Base-by-base conservation (phyloP, 2,797 vertebrate species). In the Anabas testudineus region DNA sequence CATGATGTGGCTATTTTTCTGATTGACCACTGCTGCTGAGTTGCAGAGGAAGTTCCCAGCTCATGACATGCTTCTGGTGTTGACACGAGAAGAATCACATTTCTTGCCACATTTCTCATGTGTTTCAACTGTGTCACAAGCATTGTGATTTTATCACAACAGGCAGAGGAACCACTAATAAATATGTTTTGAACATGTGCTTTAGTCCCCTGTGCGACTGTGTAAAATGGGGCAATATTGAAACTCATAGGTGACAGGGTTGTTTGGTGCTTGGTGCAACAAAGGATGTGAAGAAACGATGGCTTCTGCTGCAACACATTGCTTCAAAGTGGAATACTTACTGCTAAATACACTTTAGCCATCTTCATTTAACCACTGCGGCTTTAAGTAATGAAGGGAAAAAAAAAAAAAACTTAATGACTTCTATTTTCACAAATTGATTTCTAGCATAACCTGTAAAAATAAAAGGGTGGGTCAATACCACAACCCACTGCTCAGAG, bases 231-330 rank as follows among this genome's bases (percentile, higher is more conserved):
- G 28, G 5, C 28, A 30, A 30, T 1, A 30, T 30, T 28, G 30
- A 30, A 30, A 30, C 28, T 28, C 28, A 7, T 28, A 30, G 34
- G 34, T 36, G 3, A 36, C 4, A 10, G 34, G 34, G 0, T 81
- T 30, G 6, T 57, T 1, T 64, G 43, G 87, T 91, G 88, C 83
- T 90, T 91, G 85, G 88, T 91, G 91, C 81, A 87, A 91, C 90
- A 85, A 30, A 81, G 71, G 75, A 84, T 47, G 30, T 87, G 75
- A 73, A 46, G 71, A 75, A 84, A 85, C 34, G 5, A 1, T 1
- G 45, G 46, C 4, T 21, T 52, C 15, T 18, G 10, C 3, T 22
- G 63, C 47, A 70, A 62, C 3, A 2, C 3, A 5, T 76, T 70
- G 47, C 55, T 71, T 81, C 45, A 76, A 68, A 61, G 22, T 3